These are phyloP conservation scores for Tetragonula clypearis DNA, from an alignment of 1,140 invertebrate genomes.

Conservation along the genomic window DNA sequence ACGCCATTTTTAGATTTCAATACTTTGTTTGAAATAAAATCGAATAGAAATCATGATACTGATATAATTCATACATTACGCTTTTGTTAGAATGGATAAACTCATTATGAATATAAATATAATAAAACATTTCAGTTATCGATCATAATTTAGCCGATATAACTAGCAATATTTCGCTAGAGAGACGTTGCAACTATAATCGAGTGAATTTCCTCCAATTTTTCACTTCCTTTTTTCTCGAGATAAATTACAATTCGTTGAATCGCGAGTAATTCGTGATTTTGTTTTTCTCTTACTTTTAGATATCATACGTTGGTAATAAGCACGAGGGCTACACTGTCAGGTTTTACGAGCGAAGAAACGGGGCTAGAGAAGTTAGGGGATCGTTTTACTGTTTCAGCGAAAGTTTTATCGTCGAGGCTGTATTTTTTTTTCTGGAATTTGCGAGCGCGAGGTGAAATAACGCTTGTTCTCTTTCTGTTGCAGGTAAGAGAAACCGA, in stretches of 20 bases:
- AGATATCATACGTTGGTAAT: neutral
- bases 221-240: neutral
- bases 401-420: neutral
- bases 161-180: too few relatives aligned
- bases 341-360: too few relatives aligned
- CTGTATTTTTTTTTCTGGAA: neutral
- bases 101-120: too few relatives aligned
- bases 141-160: too few relatives aligned
- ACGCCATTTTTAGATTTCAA: neutral
- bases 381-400: neutral
- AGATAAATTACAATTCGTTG: neutral
- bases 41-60: neutral
- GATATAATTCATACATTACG: too few relatives aligned
- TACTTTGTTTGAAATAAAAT: neutral
- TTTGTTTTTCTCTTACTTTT: neutral
- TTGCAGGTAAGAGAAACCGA: slow-evolving; percentile 20
- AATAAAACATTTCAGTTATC: too few relatives aligned
- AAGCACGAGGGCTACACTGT: neutral
- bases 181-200: too few relatives aligned
- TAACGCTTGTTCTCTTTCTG: neutral
- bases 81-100: too few relatives aligned
- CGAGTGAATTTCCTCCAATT: too few relatives aligned
- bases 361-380: too few relatives aligned
- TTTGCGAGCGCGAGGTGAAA: neutral
- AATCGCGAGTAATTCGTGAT: neutral